Evolutionary conservation across 2,888 invertebrate genomes (phyloP).

Genomic region (Oithona nana): DNA sequence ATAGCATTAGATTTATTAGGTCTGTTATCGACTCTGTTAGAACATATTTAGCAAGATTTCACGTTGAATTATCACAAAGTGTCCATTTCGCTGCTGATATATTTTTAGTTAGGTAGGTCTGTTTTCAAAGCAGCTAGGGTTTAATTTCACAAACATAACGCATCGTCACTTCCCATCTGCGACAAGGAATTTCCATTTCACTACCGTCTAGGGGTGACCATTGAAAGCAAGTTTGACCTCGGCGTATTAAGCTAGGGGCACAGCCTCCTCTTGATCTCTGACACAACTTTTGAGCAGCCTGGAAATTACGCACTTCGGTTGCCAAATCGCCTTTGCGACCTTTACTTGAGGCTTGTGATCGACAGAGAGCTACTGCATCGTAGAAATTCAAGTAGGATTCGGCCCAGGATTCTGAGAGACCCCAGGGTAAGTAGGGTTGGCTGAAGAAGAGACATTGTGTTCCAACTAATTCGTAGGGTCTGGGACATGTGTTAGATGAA

Average conservation of each 20-base stretch:
- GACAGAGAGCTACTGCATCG: constrained; percentile 1
- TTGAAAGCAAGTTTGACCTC: not conserved
- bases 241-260: constrained; percentile 1
- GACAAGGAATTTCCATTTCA: constrained; percentile 10
- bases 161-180: constrained; percentile 5
- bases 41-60: too few relatives aligned
- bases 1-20: too few relatives aligned
- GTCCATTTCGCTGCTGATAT: too few relatives aligned
- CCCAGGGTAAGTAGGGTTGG: not conserved
- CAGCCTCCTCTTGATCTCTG: not conserved
- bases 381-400: constrained; percentile 3
- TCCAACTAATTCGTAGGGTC: not conserved
- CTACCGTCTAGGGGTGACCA: constrained; percentile 10
- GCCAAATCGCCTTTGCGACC: not conserved
- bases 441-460: constrained; percentile 8
- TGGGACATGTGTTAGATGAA: too few relatives aligned
- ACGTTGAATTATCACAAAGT: too few relatives aligned
- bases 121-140: too few relatives aligned
- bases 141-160: constrained; percentile 5
- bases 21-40: too few relatives aligned
- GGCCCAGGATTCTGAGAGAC: not conserved
- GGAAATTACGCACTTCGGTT: not conserved
- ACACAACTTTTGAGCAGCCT: not conserved
- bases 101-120: too few relatives aligned
- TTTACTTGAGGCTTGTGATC: too few relatives aligned